Conservation (phyloP, 2,888 invertebrate species). For the Suillia variegata region DNA sequence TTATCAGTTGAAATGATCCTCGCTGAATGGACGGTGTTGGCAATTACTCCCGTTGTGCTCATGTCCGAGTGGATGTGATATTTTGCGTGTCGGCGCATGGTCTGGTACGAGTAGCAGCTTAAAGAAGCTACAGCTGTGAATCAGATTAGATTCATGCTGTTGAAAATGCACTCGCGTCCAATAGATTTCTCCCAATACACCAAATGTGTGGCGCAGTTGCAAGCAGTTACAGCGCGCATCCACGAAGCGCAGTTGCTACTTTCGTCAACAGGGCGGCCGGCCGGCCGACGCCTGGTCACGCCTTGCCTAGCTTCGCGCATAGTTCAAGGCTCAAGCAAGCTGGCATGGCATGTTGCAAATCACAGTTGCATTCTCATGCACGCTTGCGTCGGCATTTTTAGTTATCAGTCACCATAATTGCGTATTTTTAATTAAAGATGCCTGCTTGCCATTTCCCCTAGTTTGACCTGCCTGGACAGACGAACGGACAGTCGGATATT, state of each 20-base stretch:
- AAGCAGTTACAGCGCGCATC: no score
- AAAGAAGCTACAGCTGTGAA: constrained; percentile 14
- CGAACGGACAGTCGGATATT: no score
- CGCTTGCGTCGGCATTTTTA: neutral
- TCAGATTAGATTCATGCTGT: constrained; percentile 11
- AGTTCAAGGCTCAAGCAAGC: neutral
- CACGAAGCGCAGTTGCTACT: neutral
- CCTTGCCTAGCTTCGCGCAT: neutral
- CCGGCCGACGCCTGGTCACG: neutral
- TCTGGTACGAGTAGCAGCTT: neutral
- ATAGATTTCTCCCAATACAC: constrained; percentile 11
- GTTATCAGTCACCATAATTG: constrained; percentile 9
- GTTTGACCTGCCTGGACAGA: neutral
- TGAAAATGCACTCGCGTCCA: constrained; percentile 9
- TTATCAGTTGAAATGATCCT: no score
- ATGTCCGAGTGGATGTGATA: neutral
- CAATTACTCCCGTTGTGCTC: neutral
- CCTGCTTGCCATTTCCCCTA: neutral
- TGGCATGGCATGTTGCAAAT: constrained; percentile 16
- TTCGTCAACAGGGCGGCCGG: neutral
- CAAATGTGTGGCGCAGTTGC: neutral
- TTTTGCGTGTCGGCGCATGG: constrained; percentile 11
- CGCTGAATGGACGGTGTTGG: neutral
- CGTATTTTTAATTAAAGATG: constrained; percentile 16
- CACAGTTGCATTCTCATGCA: neutral